These are phyloP conservation scores for Sylvia borin DNA, from an alignment of 2,797 vertebrate genomes.

Conservation along the genomic window DNA sequence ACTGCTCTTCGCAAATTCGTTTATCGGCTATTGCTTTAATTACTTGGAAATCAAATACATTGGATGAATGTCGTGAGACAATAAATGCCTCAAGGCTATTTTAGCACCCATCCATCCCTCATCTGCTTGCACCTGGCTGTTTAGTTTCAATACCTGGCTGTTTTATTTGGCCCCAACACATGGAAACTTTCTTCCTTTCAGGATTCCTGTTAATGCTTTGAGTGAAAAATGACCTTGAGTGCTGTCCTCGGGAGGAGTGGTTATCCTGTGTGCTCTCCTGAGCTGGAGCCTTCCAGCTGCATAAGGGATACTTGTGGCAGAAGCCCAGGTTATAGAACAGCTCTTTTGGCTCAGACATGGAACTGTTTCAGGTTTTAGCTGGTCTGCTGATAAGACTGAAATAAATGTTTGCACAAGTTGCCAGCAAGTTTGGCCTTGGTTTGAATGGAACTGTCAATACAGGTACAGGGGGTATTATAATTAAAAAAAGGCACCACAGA, in stretches of 20 bases:
- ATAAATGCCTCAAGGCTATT: not conserved
- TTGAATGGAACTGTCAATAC: not conserved
- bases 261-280: not conserved
- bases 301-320: not conserved
- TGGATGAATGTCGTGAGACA: not conserved
- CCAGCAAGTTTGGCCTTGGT: not conserved
- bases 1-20: not conserved
- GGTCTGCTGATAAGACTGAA: not conserved
- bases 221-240: not conserved
- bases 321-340: not conserved
- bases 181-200: not conserved
- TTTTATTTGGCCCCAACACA: not conserved
- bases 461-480: not conserved
- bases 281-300: not conserved
- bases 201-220: not conserved
- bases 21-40: not conserved
- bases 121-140: not conserved
- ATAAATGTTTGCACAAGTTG: not conserved
- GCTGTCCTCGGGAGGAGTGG: rapidly evolving
- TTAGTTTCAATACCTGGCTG: not conserved
- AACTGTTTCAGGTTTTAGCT: not conserved
- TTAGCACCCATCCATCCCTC: not conserved
- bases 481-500: not conserved
- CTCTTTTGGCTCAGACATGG: not conserved
- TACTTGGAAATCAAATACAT: not conserved